Evolutionary conservation across 2,888 invertebrate species (phyloP).

Genomic region (Eulithis prunata): DNA sequence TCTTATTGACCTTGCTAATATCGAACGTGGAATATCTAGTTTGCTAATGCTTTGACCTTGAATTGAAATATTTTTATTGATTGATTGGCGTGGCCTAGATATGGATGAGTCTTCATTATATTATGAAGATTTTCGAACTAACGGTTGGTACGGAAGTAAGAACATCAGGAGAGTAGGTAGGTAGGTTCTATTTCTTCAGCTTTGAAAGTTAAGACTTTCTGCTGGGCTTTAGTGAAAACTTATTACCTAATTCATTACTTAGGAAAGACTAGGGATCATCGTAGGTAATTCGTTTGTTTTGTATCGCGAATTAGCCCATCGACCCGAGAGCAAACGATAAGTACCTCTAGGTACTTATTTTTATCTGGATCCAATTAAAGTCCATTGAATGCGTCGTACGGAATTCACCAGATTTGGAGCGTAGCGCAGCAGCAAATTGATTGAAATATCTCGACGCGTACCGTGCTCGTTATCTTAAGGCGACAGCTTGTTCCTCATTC

Average conservation of each 20-base stretch:
- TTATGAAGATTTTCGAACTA: constrained; percentile 9
- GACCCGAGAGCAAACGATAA: too few species aligned
- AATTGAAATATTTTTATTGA: constrained; percentile 19
- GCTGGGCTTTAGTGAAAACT: too few species aligned
- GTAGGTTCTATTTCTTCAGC: too few species aligned
- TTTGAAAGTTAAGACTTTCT: too few species aligned
- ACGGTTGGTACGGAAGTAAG: neutral
- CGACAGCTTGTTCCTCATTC: constrained; percentile 27
- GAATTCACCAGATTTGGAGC: constrained; percentile 9
- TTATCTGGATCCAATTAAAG: constrained; percentile 7
- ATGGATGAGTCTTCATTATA: constrained; percentile 15
- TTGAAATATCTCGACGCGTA: constrained; percentile 22
- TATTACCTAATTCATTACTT: too few species aligned
- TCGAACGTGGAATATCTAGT: constrained; percentile 41
- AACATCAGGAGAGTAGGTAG: too few species aligned
- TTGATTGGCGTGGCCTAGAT: constrained; percentile 25
- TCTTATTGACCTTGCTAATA: constrained; percentile 67
- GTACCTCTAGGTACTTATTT: too few species aligned
- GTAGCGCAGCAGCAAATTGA: constrained; percentile 17
- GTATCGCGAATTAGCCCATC: too few species aligned
- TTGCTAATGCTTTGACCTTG: constrained; percentile 32
- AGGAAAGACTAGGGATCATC: too few species aligned
- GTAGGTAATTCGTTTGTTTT: too few species aligned
- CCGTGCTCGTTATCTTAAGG: constrained; percentile 22
- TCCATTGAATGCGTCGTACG: constrained; percentile 1